Percentiles rank a stretch among this genome's conserved stretches.
These are phyloP conservation scores for Enoplosus armatus DNA, from an alignment of 2,797 vertebrate species.

Conservation along the genomic window DNA sequence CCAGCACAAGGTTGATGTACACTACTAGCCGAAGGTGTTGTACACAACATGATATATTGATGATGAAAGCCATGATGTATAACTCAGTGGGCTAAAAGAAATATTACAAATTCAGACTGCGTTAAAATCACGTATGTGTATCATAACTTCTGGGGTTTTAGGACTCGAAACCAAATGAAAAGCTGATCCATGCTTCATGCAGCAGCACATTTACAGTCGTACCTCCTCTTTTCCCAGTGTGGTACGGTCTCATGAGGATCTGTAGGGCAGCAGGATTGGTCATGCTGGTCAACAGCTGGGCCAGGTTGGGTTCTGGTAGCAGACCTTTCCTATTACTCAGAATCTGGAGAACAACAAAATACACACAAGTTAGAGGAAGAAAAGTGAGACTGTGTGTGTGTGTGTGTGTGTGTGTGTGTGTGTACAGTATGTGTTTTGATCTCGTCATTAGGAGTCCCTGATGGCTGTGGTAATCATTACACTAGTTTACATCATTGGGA, in stretches of 20 bases:
- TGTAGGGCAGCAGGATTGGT: slow-evolving; percentile 95
- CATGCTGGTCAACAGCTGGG: slow-evolving; percentile 95
- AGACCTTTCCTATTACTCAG: slow-evolving; percentile 93
- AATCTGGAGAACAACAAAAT: slow-evolving; percentile 83
- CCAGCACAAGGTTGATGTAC: not conserved
- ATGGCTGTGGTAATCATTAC: slow-evolving; percentile 71
- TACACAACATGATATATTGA: not conserved
- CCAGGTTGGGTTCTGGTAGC: slow-evolving; percentile 93
- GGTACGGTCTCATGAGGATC: slow-evolving; percentile 93
- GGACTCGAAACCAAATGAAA: not conserved
- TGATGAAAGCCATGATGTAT: slow-evolving; percentile 9
- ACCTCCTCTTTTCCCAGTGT: slow-evolving; percentile 91
- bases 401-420: slow-evolving; percentile 19
- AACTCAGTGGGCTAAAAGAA: not conserved
- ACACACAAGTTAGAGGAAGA: slow-evolving; percentile 35
- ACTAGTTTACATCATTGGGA: slow-evolving; percentile 76
- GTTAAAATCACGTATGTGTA: not conserved
- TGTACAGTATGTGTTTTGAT: slow-evolving; percentile 65
- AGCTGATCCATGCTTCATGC: not conserved
- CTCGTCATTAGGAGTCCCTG: slow-evolving; percentile 65
- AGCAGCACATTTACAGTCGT: slow-evolving; percentile 9
- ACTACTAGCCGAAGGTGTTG: not conserved
- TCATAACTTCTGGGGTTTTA: not conserved
- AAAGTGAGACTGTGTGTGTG: slow-evolving; percentile 17
- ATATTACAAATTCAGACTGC: slow-evolving; percentile 6